Evolutionary conservation across 1,140 invertebrate genomes (phyloP), one percentile per base, ranked within the genome.

Genomic region (Hermatobates lingyangjiaoensis): DNA sequence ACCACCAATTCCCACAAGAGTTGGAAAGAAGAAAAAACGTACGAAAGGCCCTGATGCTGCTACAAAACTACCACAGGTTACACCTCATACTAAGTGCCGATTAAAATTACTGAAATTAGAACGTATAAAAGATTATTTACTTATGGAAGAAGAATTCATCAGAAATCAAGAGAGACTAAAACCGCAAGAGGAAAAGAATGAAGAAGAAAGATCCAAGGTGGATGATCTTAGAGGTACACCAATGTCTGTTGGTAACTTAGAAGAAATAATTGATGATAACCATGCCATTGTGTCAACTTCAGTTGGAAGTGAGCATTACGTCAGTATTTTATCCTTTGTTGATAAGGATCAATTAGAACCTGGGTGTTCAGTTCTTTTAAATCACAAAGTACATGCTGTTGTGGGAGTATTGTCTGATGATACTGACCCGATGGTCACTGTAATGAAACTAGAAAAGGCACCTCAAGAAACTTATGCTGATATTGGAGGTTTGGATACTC

Each of bases 341-440:
- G 96, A 99, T 67, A 99, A 99, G 68, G 96, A 99, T 69, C 93
- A 98, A 62, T 69, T 99, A 18, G 96, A 99, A 67, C 96, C 96
- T 51, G 95, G 96, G 2, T 99, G 95, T 68, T 96, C 95, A 18
- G 96, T 99, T 18, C 69, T 99, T 0, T 71, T 99, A 0, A 99
- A 99, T 70, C 96, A 99, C 68, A 99, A 99, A 75, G 79, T 81
- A 5, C 95, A 99, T 74, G 93, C 96, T 54, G 94, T 99, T 34
- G 93, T 99, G 40, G 96, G 96, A 56, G 95, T 99, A 0, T 67
- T 99, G 24, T 87, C 88, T 30, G 96, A 99, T 73, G 96, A 99
- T 64, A 97, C 93, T n/a, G 96, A 99, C 73, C 96, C 96, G 15
- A 98, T 99, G 95, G 96, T 99, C 1, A 98, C 93, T 27, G 96